A percentile compares a stretch with the other conserved stretches of the same genome.
phyloP scores from a whole-genome alignment of 1,140 invertebrate genomes.

The Bathynomus jamesi region DNA sequence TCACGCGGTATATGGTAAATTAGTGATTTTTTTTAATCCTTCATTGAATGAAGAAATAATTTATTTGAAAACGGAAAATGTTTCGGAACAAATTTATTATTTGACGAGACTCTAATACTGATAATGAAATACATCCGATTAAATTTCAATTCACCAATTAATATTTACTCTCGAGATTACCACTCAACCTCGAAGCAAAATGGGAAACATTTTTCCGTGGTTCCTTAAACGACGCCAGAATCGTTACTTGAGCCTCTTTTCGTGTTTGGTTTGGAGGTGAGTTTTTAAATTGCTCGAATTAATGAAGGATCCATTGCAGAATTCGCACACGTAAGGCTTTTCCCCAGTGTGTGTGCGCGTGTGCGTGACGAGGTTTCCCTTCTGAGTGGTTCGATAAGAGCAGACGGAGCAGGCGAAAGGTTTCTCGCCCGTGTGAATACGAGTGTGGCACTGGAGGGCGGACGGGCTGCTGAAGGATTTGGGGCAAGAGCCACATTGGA shows the following conservation, averaged over 20 bases:
- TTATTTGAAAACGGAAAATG: too few species aligned
- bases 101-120: too few species aligned
- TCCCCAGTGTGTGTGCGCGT: constrained; percentile 20
- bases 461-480: background rate
- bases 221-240: too few species aligned
- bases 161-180: too few species aligned
- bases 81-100: too few species aligned
- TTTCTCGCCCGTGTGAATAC: constrained; percentile 17
- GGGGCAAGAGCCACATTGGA: background rate
- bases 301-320: background rate
- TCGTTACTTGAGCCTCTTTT: background rate
- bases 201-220: too few species aligned
- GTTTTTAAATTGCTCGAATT: constrained; percentile 8
- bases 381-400: constrained; percentile 17
- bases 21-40: too few species aligned
- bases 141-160: too few species aligned
- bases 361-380: constrained; percentile 14
- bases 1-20: too few species aligned
- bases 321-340: constrained; percentile 17
- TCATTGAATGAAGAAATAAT: too few species aligned
- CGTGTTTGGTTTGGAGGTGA: background rate
- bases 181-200: too few species aligned
- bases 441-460: background rate
- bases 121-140: too few species aligned
- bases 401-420: constrained; percentile 12